phyloP scores from a whole-genome alignment of 2,888 invertebrate species.

The Acanthosepion pharaonis region DNA sequence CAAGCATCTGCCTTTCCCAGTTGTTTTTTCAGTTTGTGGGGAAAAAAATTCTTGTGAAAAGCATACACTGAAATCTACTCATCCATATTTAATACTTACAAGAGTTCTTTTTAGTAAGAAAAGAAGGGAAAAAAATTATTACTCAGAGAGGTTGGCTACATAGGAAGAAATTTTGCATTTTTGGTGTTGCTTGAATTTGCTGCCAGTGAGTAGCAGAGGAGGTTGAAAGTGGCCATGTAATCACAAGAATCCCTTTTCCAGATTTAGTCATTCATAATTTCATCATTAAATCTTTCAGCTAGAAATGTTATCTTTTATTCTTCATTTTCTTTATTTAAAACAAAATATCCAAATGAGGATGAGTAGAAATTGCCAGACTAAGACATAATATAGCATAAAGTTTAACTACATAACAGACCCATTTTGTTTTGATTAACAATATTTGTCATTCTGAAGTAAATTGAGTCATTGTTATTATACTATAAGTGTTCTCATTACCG shows the following conservation, averaged over 20 bases:
- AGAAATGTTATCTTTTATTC: not conserved
- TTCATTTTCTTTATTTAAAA: not conserved
- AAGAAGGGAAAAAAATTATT: not conserved
- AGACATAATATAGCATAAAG: too few species aligned
- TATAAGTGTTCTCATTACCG: too few species aligned
- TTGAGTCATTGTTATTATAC: too few species aligned
- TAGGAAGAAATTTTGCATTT: not conserved
- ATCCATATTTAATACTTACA: slow-evolving; percentile 1
- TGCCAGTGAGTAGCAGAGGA: not conserved
- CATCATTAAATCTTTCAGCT: not conserved
- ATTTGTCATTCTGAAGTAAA: too few species aligned
- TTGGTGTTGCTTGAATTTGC: not conserved
- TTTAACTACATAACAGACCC: too few species aligned
- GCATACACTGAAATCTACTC: not conserved
- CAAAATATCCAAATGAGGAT: not conserved
- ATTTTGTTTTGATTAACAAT: too few species aligned
- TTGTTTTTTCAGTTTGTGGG: not conserved
- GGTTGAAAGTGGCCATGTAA: not conserved
- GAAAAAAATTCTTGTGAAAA: not conserved
- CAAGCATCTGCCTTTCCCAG: not conserved
- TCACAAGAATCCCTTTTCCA: not conserved
- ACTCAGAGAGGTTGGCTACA: not conserved
- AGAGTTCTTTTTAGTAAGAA: not conserved
- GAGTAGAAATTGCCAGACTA: too few species aligned
- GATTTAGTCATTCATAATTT: not conserved